Base-by-base conservation (phyloP, 2,113 vertebrate genomes). In the Sisor rabdophorus region DNA sequence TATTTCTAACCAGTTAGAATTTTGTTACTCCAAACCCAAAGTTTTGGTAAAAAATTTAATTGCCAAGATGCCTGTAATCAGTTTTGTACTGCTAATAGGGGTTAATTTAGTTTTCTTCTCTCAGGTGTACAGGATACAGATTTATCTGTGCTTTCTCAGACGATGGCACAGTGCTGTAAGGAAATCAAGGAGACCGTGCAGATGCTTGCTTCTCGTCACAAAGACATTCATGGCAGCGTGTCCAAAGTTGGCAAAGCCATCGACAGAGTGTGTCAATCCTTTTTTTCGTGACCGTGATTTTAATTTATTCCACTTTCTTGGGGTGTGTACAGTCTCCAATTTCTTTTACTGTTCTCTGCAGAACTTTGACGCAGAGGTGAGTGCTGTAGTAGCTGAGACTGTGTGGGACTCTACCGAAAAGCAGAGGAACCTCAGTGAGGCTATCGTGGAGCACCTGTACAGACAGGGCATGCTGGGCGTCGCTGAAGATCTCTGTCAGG, bases 171-270 rank as follows among this genome's bases (percentile, higher is more conserved):
- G 82, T 95, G 95, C 86, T 96, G 95, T 86, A 92, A 90, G 86
- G 95, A 95, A 79, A 94, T 96, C 84, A 95, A 93, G 87, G 95
- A 95, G 84, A 94, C 93, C 0, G 94, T 96, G 74, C 95, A 96
- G 89, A 92, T 93, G 85, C 86, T 96, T 47, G 95, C 94, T 30
- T 94, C 91, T 0, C 90, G 94, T 76, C 95, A 95, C 84, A 96
- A 95, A 85, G 94, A 96, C 85, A 96, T 95, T 73, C 95, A 96
- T 26, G 94, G 94, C 87, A 95, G 94, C 0, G 94, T 96, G 58
- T 96, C 94, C 19, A 92, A 94, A 87, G 94, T 96, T 76, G 95
- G 95, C 76, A 96, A 95, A 91, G 95, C 94, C 79, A 95, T 95
- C 1, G 95, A 96, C 86, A 86, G 95, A 88, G 94, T 95, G 76